Conservation (phyloP, 2,888 invertebrate species). For the Dynastes hyllus region DNA sequence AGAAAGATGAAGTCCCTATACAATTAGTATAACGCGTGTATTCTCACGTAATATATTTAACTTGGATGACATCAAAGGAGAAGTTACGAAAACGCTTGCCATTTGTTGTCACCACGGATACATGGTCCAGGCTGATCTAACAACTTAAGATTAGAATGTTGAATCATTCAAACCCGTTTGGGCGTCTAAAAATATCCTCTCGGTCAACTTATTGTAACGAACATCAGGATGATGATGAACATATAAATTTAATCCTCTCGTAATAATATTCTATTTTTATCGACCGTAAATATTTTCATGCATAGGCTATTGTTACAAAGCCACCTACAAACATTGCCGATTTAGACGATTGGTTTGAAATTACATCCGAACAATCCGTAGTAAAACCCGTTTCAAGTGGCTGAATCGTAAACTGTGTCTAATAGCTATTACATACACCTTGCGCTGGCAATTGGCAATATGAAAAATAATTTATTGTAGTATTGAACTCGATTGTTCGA, state of each 20-base stretch:
- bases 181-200: background rate
- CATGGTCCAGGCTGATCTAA: conserved; percentile 5
- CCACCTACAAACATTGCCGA: no score
- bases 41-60: conserved; percentile 1
- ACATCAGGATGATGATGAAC: background rate
- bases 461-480: background rate
- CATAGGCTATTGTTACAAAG: no score
- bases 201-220: background rate
- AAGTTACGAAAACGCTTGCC: conserved; percentile 10
- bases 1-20: background rate
- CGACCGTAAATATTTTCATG: no score
- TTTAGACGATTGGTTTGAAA: no score
- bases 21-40: background rate
- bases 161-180: conserved; percentile 13
- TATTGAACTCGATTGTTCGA: conserved; percentile 8
- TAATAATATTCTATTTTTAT: conserved; percentile 1
- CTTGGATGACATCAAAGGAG: background rate
- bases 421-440: background rate
- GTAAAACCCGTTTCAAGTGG: background rate
- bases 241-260: background rate
- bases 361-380: background rate
- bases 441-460: background rate
- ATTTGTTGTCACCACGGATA: conserved; percentile 7
- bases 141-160: conserved; percentile 15
- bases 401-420: conserved; percentile 8